These are phyloP conservation scores for Pelvicachromis taeniatus DNA, from an alignment of 2,113 vertebrate genomes.

Conservation along the genomic window DNA sequence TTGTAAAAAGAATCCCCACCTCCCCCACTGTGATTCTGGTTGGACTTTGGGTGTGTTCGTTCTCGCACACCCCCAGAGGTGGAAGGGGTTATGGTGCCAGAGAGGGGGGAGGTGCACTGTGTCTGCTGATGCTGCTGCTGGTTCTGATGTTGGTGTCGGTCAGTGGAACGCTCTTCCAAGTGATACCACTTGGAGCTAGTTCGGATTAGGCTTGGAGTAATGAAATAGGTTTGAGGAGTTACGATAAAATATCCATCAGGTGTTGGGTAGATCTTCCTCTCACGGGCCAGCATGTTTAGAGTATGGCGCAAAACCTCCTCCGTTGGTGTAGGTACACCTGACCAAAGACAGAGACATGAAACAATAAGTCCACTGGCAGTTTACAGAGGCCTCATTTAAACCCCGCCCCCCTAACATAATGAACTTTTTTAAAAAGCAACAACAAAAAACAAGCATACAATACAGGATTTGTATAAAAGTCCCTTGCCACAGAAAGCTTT, in stretches of 20 bases:
- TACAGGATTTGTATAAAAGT: background rate
- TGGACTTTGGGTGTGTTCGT: slow-evolving; percentile 80
- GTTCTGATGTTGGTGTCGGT: slow-evolving; percentile 78
- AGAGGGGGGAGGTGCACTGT: slow-evolving; percentile 92
- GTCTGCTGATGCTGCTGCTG: slow-evolving; percentile 77
- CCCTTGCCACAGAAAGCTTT: background rate
- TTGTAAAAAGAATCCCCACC: slow-evolving; percentile 83
- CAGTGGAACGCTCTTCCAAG: slow-evolving; percentile 91
- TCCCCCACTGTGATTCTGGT: slow-evolving; percentile 78
- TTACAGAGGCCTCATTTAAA: background rate
- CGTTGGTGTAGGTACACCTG: slow-evolving; percentile 95
- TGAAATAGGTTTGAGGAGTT: slow-evolving; percentile 97
- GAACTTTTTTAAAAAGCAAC: background rate
- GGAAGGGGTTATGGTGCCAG: slow-evolving; percentile 89
- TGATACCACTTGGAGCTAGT: slow-evolving; percentile 99
- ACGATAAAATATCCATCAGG: slow-evolving; percentile 97
- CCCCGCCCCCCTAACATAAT: background rate
- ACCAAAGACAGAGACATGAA: background rate
- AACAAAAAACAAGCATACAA: background rate
- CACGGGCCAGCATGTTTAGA: slow-evolving; percentile 91
- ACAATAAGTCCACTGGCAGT: background rate
- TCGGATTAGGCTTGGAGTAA: slow-evolving; percentile 95
- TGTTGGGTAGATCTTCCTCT: slow-evolving; percentile 97
- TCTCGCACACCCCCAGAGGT: slow-evolving; percentile 90
- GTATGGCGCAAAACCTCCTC: slow-evolving; percentile 95